Evolutionary conservation across 2,888 invertebrate genomes (phyloP), one percentile per base, ranked within the genome.

Genomic region (Noctua janthina): DNA sequence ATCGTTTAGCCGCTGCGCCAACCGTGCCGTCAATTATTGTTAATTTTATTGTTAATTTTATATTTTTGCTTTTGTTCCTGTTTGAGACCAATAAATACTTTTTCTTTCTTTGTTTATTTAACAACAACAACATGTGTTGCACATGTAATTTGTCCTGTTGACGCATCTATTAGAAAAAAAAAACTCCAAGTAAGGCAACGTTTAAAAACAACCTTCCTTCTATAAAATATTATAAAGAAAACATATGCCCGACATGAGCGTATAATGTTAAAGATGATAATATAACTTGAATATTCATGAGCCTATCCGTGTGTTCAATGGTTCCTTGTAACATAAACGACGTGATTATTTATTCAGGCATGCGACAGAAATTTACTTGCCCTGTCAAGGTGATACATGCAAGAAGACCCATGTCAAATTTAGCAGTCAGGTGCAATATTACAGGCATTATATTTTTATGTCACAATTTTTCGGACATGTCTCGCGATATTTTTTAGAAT

Each of bases 351-450:
- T 96, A 96, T 96, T 96, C 95, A 95, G 91, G 85, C 89, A 87
- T 90, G 83, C 90, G 95, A 94, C 94, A 94, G 95, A 94, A 95
- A 96, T 96, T 94, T 96, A 96, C 95, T 96, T 91, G 88, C 83
- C 92, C 94, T 92, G 95, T 96, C 96, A 94, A 92, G 91, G 90
- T 96, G 96, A 96, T 95, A 94, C 95, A 96, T 96, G 94, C 95
- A 95, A 93, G 95, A 92, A 93, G 93, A 96, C 96, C 96, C 95
- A 91, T 94, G 95, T 96, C 96, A 96, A 94, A 94, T 93, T 92
- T 90, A 91, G 91, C 86, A 89, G 91, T 87, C 95, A 95, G 95
- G 95, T 96, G 96, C 95, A 95, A 95, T 95, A 95, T 95, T 93
- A 93, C 94, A 86, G 84, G 91, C 91, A 94, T 94, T 93, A 93